Conservation (phyloP, 2,113 vertebrate species). For the Pimephales promelas region DNA sequence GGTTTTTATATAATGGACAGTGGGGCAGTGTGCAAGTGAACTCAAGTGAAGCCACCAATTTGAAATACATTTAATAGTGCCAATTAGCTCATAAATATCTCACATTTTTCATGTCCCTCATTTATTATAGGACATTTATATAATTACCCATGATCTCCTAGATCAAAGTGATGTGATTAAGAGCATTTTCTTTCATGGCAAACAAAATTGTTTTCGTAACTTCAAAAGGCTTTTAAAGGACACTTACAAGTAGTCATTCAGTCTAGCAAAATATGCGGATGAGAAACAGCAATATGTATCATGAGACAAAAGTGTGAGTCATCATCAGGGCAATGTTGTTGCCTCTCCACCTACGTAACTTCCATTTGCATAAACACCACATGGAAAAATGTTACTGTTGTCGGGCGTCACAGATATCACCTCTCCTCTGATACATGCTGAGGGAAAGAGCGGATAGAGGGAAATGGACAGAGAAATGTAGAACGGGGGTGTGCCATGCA, state of each 20-base stretch:
- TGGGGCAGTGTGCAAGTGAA: conserved; percentile 41
- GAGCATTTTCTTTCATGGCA: neutral
- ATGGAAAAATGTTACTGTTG: conserved; percentile 55
- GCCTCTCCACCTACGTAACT: conserved; percentile 61
- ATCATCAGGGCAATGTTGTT: conserved; percentile 61
- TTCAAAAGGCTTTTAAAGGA: conserved; percentile 15
- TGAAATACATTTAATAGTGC: neutral
- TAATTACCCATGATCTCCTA: neutral
- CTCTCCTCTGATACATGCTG: conserved; percentile 38
- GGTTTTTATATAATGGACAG: conserved; percentile 17
- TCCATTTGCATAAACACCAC: conserved; percentile 62
- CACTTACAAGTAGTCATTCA: conserved; percentile 4
- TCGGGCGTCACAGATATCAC: conserved; percentile 51
- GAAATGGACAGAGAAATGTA: conserved; percentile 20
- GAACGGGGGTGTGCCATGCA: conserved; percentile 30
- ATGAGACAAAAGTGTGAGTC: conserved; percentile 51
- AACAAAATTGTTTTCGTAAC: neutral
- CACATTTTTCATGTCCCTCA: neutral
- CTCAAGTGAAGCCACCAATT: neutral
- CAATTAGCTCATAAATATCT: neutral
- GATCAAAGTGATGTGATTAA: conserved; percentile 3
- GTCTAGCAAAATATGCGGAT: neutral
- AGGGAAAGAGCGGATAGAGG: conserved; percentile 12
- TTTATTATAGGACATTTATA: conserved; percentile 11
- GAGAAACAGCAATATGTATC: conserved; percentile 29